Evolutionary conservation across 2,888 invertebrate genomes (phyloP).

Genomic region (Tetragnatha montana): DNA sequence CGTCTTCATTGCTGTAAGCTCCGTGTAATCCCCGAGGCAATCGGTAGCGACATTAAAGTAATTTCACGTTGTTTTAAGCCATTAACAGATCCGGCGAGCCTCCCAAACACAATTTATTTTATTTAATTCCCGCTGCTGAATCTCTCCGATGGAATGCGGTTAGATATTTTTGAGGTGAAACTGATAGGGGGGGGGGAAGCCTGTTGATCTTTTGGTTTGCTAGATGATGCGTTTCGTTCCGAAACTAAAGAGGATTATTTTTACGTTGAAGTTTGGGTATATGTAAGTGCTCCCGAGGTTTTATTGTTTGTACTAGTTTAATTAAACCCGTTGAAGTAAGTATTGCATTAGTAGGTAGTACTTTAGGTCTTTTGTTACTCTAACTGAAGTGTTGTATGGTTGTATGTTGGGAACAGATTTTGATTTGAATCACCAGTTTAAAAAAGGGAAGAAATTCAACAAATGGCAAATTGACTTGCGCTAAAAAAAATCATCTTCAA

Average conservation of each 20-base stretch:
- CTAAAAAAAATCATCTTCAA: too few relatives aligned
- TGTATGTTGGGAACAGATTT: too few relatives aligned
- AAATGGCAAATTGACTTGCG: too few relatives aligned
- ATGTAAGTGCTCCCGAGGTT: background rate
- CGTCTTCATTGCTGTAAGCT: slow-evolving; percentile 23
- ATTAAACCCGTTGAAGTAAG: background rate
- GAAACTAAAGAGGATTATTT: background rate
- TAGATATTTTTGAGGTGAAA: slow-evolving; percentile 12
- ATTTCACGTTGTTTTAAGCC: slow-evolving; percentile 47
- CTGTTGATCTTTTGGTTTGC: background rate
- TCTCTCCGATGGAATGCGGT: background rate
- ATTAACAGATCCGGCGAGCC: slow-evolving; percentile 14
- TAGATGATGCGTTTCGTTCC: background rate
- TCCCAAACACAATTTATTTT: slow-evolving; percentile 25
- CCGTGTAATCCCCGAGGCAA: slow-evolving; percentile 25
- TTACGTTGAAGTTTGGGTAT: background rate
- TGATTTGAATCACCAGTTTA: too few relatives aligned
- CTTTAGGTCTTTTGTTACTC: background rate
- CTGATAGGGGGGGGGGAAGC: background rate
- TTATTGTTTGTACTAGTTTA: background rate
- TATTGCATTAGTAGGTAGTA: background rate
- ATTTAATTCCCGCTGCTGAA: slow-evolving; percentile 14
- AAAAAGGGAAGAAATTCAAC: too few relatives aligned
- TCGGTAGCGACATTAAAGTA: slow-evolving; percentile 22
- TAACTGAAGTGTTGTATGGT: background rate